Evolutionary conservation across 2,888 invertebrate species (phyloP), one percentile per base, ranked within the genome.

Genomic region (Spodoptera exigua): DNA sequence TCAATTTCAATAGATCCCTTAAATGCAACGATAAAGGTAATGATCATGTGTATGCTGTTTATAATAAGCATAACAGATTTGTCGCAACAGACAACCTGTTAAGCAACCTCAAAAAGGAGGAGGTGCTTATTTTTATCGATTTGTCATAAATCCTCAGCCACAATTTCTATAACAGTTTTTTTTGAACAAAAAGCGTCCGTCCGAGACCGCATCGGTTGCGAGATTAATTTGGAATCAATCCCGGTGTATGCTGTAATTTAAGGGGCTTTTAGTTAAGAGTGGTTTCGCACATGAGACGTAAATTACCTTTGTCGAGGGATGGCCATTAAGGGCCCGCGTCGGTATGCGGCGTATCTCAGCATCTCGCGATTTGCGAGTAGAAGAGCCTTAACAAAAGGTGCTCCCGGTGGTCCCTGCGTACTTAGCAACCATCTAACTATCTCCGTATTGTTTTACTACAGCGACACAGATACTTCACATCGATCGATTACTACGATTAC

Each of bases 231-330:
- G 80, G 81, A 92, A 92, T 93, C 91, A 91, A 93, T 93, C 88
- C 86, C 82, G 81, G 76, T 86, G 89, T 89, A 89, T 86, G 82
- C 84, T 91, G 88, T 90, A 91, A 93, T 93, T 93, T 93, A 91
- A 87, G 84, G 83, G 87, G 91, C 91, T 93, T 92, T 93, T 92
- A 92, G 92, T 91, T 89, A 90, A 91, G 87, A 90, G 90, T 89
- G 89, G 90, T 89, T 93, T 91, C 89, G 92, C 93, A 93, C 90
- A 90, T 90, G 89, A 89, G 89, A 92, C 90, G 90, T 93, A 93
- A 93, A 93, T 93, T 93, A 90, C 89, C 86, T 87, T 79, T 78
- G 87, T 84, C 87, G 82, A 86, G 89, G 89, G 89, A 88, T 87
- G 87, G 89, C 90, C 89, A 91, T 92, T 93, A 93, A 88, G 86